A percentile compares a stretch with the other conserved stretches of the same genome.
Conservation (phyloP, 2,797 vertebrate genomes). For the Fundulus diaphanus region DNA sequence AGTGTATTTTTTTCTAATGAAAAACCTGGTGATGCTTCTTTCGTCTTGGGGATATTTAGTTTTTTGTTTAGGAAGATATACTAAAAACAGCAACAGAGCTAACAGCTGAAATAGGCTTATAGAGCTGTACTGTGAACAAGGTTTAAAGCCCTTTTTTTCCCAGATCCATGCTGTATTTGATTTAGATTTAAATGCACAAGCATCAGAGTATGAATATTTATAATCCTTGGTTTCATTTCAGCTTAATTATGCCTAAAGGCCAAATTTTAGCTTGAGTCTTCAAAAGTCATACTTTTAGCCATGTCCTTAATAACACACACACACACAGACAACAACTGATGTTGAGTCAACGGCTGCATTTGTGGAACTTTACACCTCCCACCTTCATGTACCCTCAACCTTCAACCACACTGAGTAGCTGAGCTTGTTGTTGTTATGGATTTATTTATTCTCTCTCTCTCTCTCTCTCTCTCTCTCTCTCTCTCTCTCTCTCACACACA, state of each 20-base stretch:
- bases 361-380: conserved; percentile 46
- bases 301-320: conserved; percentile 36
- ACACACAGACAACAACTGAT: conserved; percentile 44
- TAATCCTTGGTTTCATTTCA: conserved; percentile 23
- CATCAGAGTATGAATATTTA: conserved; percentile 43
- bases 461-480: no score
- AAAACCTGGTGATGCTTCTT: conserved; percentile 1
- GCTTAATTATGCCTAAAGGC: conserved; percentile 33
- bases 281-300: conserved; percentile 43
- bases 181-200: conserved; percentile 39
- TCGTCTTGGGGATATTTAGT: neutral
- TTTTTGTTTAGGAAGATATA: conserved; percentile 19
- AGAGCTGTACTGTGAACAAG: neutral
- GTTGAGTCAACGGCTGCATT: conserved; percentile 62
- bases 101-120: neutral
- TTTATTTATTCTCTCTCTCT: neutral
- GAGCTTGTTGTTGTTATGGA: conserved; percentile 40
- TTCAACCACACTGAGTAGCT: conserved; percentile 41
- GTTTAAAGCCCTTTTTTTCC: no score
- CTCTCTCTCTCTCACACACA: conserved; percentile 28
- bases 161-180: conserved; percentile 11
- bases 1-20: neutral
- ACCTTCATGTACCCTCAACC: conserved; percentile 48
- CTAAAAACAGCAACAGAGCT: neutral
- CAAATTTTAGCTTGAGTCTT: conserved; percentile 38